Evolutionary conservation across 2,888 invertebrate genomes (phyloP).

Genomic region (Melieria omissa): DNA sequence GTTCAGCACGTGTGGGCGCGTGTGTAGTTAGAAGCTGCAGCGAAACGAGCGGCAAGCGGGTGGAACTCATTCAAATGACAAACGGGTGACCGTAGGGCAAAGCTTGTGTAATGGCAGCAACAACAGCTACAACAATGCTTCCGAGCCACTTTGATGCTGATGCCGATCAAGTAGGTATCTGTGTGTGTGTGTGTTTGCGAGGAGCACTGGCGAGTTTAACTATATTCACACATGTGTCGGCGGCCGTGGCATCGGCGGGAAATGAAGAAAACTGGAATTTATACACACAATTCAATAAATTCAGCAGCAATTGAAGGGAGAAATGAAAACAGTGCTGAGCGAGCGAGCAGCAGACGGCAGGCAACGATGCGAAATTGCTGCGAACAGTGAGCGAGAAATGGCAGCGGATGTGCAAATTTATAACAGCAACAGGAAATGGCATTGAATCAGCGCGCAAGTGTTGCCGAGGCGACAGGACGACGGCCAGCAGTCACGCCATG

Average conservation of each 20-base stretch:
- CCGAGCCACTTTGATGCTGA: neutral
- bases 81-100: slow-evolving; percentile 1
- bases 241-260: slow-evolving; percentile 55
- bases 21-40: slow-evolving; percentile 2
- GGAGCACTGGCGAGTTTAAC: no score
- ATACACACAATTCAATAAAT: slow-evolving; percentile 23
- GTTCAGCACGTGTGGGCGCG: neutral
- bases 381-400: slow-evolving; percentile 19
- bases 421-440: slow-evolving; percentile 47
- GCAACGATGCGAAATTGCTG: slow-evolving; percentile 1
- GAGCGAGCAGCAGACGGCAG: neutral
- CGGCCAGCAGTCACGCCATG: neutral
- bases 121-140: neutral
- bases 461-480: slow-evolving; percentile 6
- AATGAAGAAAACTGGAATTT: slow-evolving; percentile 6
- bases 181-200: no score
- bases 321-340: neutral
- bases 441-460: slow-evolving; percentile 36
- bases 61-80: slow-evolving; percentile 21
- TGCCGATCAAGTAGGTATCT: neutral
- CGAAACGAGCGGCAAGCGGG: neutral
- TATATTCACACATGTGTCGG: slow-evolving; percentile 32
- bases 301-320: slow-evolving; percentile 37
- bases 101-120: no score
- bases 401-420: slow-evolving; percentile 46